Evolutionary conservation across 2,888 invertebrate genomes (phyloP), one percentile per base, ranked within the genome.

Genomic region (Trichopoda pennipes): DNA sequence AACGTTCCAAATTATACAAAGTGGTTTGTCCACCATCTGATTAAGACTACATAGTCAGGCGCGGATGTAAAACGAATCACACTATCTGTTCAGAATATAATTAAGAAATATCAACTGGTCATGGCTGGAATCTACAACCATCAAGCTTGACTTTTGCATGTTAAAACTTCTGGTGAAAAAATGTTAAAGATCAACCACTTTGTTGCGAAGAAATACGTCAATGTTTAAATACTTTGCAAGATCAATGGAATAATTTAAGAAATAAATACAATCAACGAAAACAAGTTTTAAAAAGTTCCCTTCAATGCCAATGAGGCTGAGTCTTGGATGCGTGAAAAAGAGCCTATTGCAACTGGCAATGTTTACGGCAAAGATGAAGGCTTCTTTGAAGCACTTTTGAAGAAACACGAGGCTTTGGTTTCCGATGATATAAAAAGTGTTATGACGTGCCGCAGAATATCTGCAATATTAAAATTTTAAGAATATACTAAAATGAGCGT

Each of bases 291-390:
- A 98, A 99, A 87, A 99, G 99, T 92, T 99, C 99, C 0, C 94
- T 99, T 1, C 98, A 99, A 92, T 92, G 99, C 99, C 9, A 99
- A 99, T 91, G 99, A 99, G 91, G 99, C 99, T 0, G 99, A 99
- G 90, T 97, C 97, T 0, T 98, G 98, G 98, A 98, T 98, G 96
- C 96, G 96, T 83, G 98, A 99, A 91, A 98, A 99, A 91, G 97
- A 98, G 87, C 99, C 99, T 0, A 96, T 99, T 90, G 99, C 99
- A n/a, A 95, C 96, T 87, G 97, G 96, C 73, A 95, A 95, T 76
- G 99, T 99, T 92, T 99, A 97, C 89, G 99, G 99, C 86, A 99
- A 99, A 90, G 99, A 99, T 90, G 99, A 99, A 91, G 99, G 99
- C 91, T 98, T 98, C 0, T 97, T 98, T 0, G 99, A 99, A 91